A percentile compares a stretch with the other conserved stretches of the same genome.
phyloP scores from a whole-genome alignment of 2,888 invertebrate species.

The Lycaena phlaeas region DNA sequence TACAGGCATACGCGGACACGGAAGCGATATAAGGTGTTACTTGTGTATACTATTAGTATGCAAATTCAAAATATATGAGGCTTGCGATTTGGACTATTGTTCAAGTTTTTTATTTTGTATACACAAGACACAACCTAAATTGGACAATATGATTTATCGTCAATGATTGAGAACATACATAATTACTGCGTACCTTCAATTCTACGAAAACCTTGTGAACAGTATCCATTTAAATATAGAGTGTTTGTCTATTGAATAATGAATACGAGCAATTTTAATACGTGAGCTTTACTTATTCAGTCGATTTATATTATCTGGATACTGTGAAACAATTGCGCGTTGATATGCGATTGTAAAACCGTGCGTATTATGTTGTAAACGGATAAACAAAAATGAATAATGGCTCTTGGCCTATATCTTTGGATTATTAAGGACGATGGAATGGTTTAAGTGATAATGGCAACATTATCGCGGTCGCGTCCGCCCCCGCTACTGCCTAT shows the following conservation, averaged over 20 bases:
- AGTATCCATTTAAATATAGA: too few species aligned
- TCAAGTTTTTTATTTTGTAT: conserved; percentile 6
- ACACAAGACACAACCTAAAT: background rate
- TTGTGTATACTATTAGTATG: conserved; percentile 5
- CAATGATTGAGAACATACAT: too few species aligned
- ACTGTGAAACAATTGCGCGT: background rate
- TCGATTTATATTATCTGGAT: too few species aligned
- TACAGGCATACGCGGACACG: background rate
- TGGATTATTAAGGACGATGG: background rate
- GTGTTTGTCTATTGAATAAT: too few species aligned
- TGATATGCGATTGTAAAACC: background rate
- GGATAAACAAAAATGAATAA: background rate
- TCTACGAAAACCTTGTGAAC: too few species aligned
- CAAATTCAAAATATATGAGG: conserved; percentile 4
- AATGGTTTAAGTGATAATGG: background rate
- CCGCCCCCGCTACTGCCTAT: conserved; percentile 1
- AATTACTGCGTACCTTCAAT: too few species aligned
- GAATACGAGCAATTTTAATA: too few species aligned
- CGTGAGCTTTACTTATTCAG: too few species aligned
- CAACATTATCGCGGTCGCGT: background rate
- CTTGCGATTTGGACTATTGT: conserved; percentile 8
- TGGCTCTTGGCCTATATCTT: background rate
- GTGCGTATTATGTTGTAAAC: background rate
- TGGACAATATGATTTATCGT: background rate
- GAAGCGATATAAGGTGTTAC: background rate